Base-by-base conservation (phyloP, 1,140 invertebrate species). In the Zaprionus ornatus region DNA sequence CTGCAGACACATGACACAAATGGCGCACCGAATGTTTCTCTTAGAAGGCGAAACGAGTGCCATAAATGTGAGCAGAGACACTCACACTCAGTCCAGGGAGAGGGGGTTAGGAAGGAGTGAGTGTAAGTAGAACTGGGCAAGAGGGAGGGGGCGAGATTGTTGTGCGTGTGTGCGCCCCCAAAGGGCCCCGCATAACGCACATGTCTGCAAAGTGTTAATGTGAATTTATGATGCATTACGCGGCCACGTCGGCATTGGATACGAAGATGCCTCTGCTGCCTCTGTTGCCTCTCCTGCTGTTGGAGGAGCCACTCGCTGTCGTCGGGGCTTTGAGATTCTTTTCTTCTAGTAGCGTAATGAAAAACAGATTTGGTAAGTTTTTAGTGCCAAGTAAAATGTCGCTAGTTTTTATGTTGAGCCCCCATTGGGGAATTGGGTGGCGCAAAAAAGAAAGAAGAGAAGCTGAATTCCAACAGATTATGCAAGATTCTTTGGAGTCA, bases 201-300 rank as follows among this genome's bases (percentile, higher is more conserved):
- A 90, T 88, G 85, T 88, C 85, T 88, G 85, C 85, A 82, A 77
- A 88, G 85, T 88, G 85, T 88, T 88, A 88, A 88, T 88, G 85
- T 88, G 85, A 88, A 88, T 88, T 88, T 88, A 88, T 88, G 85
- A 88, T 90, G 85, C 85, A 88, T 88, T 90, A 85, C 85, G 80
- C 77, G 64, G 60, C 40, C 3, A 45, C 67, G 74, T 32, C 63
- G 62, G 68, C 67, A 70, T 63, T 75, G 67, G 48, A 60, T 35
- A 55, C 45, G 68, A 60, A 67, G 69, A 55, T 32, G 74, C 62
- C 61, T 69, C 45, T 27, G 12, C 23, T 15, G 45, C 48, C 7
- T 15, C 27, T 27, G 25, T 55, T 4, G 27, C 6, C 4, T 23
- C 40, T 59, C n/a, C 54, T 23, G 54, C 6, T 57, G 54, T 35